These are phyloP conservation scores for Cebus imitator DNA, from an alignment of 2,113 vertebrate genomes.

Conservation along the genomic window DNA sequence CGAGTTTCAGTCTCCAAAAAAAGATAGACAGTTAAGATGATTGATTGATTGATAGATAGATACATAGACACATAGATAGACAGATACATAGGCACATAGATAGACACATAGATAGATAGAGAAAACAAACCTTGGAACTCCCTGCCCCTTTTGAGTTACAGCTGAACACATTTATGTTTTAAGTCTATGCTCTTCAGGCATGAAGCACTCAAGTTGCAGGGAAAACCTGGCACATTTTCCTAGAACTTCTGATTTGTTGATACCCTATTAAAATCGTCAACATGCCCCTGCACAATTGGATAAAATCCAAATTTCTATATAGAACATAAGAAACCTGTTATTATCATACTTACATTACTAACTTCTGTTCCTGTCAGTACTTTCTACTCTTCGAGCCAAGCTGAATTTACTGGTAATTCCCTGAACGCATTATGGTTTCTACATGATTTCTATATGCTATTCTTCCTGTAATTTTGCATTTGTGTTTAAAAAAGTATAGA, in stretches of 20 bases:
- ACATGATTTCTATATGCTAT: background rate
- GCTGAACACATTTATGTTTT: background rate
- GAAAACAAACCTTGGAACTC: background rate
- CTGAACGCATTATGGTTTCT: background rate
- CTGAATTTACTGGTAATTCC: background rate
- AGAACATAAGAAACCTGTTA: background rate
- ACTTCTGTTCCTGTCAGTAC: background rate
- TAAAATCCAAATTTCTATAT: background rate
- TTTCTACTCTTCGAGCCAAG: background rate
- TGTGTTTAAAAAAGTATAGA: background rate
- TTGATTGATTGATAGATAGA: background rate
- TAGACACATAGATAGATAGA: background rate
- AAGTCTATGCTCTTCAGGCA: background rate
- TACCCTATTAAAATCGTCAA: background rate
- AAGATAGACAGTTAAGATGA: too few relatives aligned
- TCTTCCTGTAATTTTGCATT: background rate
- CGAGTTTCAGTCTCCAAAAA: background rate
- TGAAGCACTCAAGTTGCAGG: background rate
- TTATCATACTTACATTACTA: background rate
- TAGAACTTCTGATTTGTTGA: conserved; percentile 7
- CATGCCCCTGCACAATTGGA: background rate
- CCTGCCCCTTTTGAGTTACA: background rate
- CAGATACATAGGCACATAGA: background rate
- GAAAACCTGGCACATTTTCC: background rate
- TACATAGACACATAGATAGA: too few relatives aligned